Evolutionary conservation across 2,888 invertebrate species (phyloP), one percentile per base, ranked within the genome.

Genomic region (Eilema griseolum): DNA sequence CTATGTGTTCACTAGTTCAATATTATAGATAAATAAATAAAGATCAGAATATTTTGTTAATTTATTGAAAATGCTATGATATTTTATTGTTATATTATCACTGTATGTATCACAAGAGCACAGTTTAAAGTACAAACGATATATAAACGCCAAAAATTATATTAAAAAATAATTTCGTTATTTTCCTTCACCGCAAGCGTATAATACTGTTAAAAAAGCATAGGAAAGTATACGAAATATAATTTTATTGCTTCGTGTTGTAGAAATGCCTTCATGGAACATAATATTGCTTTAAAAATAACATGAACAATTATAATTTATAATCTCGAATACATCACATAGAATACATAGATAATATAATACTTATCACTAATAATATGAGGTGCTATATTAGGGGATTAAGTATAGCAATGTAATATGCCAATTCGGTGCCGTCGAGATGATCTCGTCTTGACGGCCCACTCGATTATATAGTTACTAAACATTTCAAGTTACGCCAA

Each of bases 321-420:
- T 86, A 89, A 90, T 90, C 90, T 90, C 85, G 84, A 88, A 88
- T 88, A 90, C 87, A 90, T 91, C 88, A 90, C 89, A 89, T 82
- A 83, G 83, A 79, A 86, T 85, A 91, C 82, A 87, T 86, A 88
- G 86, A 90, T 76, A 81, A 75, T 80, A 82, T 81, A 84, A 90
- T 88, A 89, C 93, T 92, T 93, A 93, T 76, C 74, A 81, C 92
- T 94, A 93, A 82, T 85, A 66, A 85, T 86, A 89, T 85, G 87
- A 88, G 88, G 88, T 88, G 90, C 88, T 83, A 85, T 86, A 83
- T 83, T 83, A 78, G 82, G 80, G 85, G 83, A 85, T 83, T 86
- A 86, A 83, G 79, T 85, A 82, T 79, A 82, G 70, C 79, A 79
- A 78, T 75, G 69, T 80, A 71, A 75, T 76, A 80, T 75, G 76